Percentiles rank a stretch among this genome's conserved stretches.
Conservation (phyloP, 2,888 invertebrate species). For the Eueremaeus valkanovi region DNA sequence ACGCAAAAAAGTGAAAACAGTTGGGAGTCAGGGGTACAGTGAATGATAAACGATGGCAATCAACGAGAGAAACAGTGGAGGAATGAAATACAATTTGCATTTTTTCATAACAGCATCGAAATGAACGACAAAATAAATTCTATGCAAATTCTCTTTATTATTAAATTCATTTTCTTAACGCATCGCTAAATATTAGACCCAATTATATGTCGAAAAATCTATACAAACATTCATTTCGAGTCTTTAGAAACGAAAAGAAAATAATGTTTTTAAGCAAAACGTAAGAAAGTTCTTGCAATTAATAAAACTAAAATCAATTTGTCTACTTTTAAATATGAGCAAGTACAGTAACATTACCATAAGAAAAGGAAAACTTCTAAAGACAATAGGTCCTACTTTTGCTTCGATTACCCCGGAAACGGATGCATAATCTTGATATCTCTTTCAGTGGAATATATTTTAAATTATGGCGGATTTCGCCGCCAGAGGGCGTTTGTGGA, state of each 20-base stretch:
- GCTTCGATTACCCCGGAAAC: no score
- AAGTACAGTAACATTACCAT: no score
- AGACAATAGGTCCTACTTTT: no score
- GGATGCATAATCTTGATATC: no score
- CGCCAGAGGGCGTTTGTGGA: no score
- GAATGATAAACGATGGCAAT: neutral
- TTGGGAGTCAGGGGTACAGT: neutral
- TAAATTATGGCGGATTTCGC: no score
- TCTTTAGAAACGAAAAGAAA: neutral
- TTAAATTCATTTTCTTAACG: slow-evolving; percentile 5
- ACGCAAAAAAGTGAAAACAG: slow-evolving; percentile 8
- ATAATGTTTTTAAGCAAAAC: neutral
- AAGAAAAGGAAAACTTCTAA: no score
- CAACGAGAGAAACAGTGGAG: slow-evolving; percentile 4
- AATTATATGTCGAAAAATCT: neutral
- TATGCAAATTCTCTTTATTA: neutral
- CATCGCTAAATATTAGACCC: neutral
- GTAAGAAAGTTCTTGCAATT: no score
- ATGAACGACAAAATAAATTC: neutral
- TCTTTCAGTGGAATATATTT: no score
- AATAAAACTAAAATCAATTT: no score
- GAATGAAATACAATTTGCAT: slow-evolving; percentile 1
- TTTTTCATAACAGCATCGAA: neutral
- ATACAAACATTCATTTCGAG: neutral
- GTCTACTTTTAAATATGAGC: no score